phyloP scores from a whole-genome alignment of 2,888 invertebrate genomes.

The Bedellia somnulentella region DNA sequence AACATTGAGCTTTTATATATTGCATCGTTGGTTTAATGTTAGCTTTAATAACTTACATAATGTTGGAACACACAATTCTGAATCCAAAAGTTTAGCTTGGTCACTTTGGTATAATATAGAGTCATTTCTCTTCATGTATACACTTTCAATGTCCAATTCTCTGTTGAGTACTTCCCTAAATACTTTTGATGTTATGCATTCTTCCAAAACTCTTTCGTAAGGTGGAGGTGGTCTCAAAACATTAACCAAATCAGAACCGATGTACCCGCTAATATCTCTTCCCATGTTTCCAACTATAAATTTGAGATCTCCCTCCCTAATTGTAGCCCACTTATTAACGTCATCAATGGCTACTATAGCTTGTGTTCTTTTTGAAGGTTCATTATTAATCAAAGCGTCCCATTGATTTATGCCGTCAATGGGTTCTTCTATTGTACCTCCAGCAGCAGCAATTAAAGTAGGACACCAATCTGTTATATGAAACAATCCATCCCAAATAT shows the following conservation, averaged over 20 bases:
- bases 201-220: constrained; percentile 19
- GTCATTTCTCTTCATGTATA: constrained; percentile 15
- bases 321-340: constrained; percentile 27
- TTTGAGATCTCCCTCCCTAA: constrained; percentile 25
- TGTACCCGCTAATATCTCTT: constrained; percentile 14
- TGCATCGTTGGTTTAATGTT: neutral
- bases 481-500: constrained; percentile 54
- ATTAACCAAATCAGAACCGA: constrained; percentile 16
- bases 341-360: constrained; percentile 56
- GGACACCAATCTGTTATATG: constrained; percentile 82
- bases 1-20: constrained; percentile 3
- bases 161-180: constrained; percentile 19
- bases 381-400: constrained; percentile 49
- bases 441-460: constrained; percentile 54
- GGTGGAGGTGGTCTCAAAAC: constrained; percentile 13
- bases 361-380: constrained; percentile 33
- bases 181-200: constrained; percentile 17
- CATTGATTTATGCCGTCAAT: constrained; percentile 68
- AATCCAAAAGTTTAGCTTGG: constrained; percentile 6
- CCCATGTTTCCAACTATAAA: constrained; percentile 21
- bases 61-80: constrained; percentile 19
- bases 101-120: constrained; percentile 9
- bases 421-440: constrained; percentile 18
- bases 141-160: constrained; percentile 15
- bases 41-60: constrained; percentile 15